Evolutionary conservation across 2,888 invertebrate genomes (phyloP), one percentile per base, ranked within the genome.

Genomic region (Candidula unifasciata): DNA sequence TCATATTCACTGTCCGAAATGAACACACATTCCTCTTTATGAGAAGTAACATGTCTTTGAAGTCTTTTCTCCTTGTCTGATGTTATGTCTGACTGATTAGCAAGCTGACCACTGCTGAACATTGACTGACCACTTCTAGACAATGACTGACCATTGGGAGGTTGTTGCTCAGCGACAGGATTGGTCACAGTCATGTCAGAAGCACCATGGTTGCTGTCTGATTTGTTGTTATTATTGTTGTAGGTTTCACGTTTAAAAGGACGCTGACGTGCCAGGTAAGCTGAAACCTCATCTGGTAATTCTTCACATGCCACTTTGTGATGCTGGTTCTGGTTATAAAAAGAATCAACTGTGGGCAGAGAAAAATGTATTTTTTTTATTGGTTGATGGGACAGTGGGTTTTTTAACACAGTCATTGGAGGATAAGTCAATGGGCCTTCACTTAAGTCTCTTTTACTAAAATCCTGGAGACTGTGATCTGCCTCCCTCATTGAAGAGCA

Each of bases 251-350:
- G 6, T 30, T 54, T 27, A 2, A 54, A 10, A 35, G 66, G 35
- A 64, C 33, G 66, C 35, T 60, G 78, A 3, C 60, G 60, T 18
- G 77, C 57, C 77, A 77, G 77, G 77, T 64, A 77, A 27, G 37
- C 33, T 18, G 77, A 77, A 10, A 77, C 33, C 24, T 57, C 57
- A 30, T 60, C 60, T 24, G 64, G 77, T 33, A 57, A 33, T 10
- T 57, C n/a, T 35, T 57, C 60, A 35, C 35, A 60, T 33, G 13
- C 16, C 37, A 2, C 27, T 27, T 71, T 21, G 68, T 68, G 68
- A 44, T 44, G 44, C 44, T 44, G 44, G 27, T 18, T 54, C 16
- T 74, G 74, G 30, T 21, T 54, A 30, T 52, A 18, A 33, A 54
- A 74, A 30, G 54, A 52, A 30, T 74, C 74, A 54, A 16, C 2